Evolutionary conservation across 2,888 invertebrate species (phyloP).

Genomic region (Liodrosophila aerea): DNA sequence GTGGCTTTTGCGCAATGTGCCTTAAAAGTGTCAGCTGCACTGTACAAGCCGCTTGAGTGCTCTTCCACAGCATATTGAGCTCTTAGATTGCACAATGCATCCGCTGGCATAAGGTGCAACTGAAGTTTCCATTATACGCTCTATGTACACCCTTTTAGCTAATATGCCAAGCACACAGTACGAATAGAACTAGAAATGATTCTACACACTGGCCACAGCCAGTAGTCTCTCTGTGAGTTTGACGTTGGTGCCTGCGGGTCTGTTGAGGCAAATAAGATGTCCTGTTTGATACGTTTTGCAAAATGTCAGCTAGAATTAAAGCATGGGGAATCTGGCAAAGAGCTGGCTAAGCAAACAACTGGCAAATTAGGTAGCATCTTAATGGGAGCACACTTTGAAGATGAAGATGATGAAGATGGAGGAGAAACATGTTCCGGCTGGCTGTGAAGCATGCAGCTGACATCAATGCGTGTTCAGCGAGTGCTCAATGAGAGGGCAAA

Average conservation of each 20-base stretch:
- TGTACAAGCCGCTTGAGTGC: constrained; percentile 32
- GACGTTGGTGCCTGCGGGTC: not conserved
- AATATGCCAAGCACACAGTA: not conserved
- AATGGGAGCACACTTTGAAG: not conserved
- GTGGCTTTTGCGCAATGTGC: constrained; percentile 51
- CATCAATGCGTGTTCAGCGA: constrained; percentile 54
- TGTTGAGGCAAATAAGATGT: not conserved
- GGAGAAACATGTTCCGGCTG: constrained; percentile 40
- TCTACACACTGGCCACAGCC: not conserved
- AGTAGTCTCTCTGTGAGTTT: not conserved
- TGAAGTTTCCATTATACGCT: not conserved
- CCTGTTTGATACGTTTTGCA: not conserved
- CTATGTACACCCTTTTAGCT: too few relatives aligned
- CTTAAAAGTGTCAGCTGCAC: constrained; percentile 70
- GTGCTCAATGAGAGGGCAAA: constrained; percentile 32
- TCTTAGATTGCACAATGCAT: not conserved
- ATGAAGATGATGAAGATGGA: constrained; percentile 7
- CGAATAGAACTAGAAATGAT: too few relatives aligned
- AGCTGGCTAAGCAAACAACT: constrained; percentile 47
- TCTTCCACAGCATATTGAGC: not conserved
- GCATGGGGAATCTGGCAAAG: not conserved
- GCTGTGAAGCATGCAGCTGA: constrained; percentile 61
- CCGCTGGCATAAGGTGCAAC: constrained; percentile 1
- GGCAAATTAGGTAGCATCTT: constrained; percentile 44
- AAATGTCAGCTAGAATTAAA: not conserved